These are phyloP conservation scores for Lycia hirtaria DNA, from an alignment of 2,888 invertebrate species.

Conservation along the genomic window DNA sequence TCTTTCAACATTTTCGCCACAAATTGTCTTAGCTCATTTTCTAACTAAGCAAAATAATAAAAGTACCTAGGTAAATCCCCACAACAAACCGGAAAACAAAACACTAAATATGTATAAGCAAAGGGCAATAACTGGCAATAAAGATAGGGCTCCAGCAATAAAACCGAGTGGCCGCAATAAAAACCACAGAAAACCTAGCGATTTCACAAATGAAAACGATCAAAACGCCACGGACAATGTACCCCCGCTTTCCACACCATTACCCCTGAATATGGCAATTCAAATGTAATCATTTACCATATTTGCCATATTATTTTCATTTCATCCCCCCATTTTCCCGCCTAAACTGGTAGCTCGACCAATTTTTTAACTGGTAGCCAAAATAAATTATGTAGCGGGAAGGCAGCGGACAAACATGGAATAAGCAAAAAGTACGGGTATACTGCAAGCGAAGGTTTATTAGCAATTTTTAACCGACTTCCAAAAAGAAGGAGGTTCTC, in stretches of 20 bases:
- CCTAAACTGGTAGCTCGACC: constrained; percentile 71
- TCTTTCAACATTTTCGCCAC: too few species aligned
- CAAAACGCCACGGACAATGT: constrained; percentile 72
- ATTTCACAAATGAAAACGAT: constrained; percentile 74
- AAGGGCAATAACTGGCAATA: constrained; percentile 41
- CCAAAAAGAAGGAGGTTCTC: background rate
- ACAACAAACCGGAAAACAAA: constrained; percentile 46
- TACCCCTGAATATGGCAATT: constrained; percentile 74
- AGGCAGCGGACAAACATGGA: constrained; percentile 77
- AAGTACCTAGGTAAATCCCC: too few species aligned
- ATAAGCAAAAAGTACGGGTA: constrained; percentile 42
- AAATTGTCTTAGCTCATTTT: too few species aligned
- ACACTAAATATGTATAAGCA: constrained; percentile 72
- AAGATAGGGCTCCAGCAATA: constrained; percentile 59
- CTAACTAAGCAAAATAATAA: too few species aligned
- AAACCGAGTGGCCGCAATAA: constrained; percentile 57
- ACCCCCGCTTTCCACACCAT: constrained; percentile 69
- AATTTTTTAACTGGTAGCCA: constrained; percentile 84
- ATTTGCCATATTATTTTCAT: constrained; percentile 83
- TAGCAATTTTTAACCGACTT: background rate
- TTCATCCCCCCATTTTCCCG: constrained; percentile 68
- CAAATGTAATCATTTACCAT: constrained; percentile 83
- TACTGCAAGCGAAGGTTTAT: background rate
- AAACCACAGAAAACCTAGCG: constrained; percentile 38
- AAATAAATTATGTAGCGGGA: constrained; percentile 84